Evolutionary conservation across 1,140 invertebrate species (phyloP).

Genomic region (Brevipalpus yothersi): DNA sequence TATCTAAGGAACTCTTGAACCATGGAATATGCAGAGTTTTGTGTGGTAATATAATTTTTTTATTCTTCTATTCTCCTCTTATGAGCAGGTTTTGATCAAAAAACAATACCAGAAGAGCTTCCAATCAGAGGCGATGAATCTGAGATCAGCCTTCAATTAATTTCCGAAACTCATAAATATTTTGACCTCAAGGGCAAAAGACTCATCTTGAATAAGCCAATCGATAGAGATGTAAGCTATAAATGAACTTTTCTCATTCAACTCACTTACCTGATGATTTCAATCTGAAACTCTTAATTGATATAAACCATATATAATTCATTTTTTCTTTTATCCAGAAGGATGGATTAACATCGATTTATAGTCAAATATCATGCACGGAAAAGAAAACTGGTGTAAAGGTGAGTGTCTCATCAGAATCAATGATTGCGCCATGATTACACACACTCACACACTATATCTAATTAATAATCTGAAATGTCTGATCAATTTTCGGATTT

Average conservation of each 20-base stretch:
- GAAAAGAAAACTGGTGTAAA: background rate
- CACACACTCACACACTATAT: too few relatives aligned
- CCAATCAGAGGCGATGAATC: conserved; percentile 54
- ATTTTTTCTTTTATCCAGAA: background rate
- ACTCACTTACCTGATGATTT: background rate
- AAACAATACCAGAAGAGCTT: conserved; percentile 44
- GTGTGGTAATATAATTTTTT: background rate
- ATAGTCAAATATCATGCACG: conserved; percentile 2
- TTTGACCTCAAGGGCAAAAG: conserved; percentile 59
- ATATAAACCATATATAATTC: background rate
- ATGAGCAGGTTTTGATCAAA: conserved; percentile 50
- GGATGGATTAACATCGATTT: conserved; percentile 3
- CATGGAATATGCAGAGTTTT: background rate
- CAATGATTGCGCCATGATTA: too few relatives aligned
- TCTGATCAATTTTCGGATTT: too few relatives aligned
- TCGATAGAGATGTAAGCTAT: conserved; percentile 49
- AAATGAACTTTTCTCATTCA: too few relatives aligned
- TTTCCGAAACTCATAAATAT: conserved; percentile 38
- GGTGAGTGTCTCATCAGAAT: background rate
- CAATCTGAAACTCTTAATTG: background rate
- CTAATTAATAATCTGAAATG: too few relatives aligned
- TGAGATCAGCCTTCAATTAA: conserved; percentile 47
- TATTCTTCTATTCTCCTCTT: background rate
- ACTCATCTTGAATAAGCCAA: conserved; percentile 42
- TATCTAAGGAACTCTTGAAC: background rate